Evolutionary conservation across 2,888 invertebrate genomes (phyloP).

Genomic region (Drosophila aldrichi): DNA sequence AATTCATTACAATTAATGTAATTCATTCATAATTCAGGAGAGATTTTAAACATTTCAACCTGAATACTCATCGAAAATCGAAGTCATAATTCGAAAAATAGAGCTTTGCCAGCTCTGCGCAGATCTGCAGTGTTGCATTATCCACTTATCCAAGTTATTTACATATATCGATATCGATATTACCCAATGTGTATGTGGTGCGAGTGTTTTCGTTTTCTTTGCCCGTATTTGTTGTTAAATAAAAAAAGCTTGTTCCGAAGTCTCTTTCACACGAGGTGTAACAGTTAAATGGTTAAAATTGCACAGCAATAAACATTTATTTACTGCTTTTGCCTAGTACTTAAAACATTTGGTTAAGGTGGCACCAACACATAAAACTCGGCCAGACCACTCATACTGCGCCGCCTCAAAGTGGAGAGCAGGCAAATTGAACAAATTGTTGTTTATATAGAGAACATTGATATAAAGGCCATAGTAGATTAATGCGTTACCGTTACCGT

Average conservation of each 20-base stretch:
- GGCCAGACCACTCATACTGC: conserved; percentile 40
- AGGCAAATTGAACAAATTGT: conserved; percentile 33
- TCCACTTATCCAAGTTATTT: conserved; percentile 35
- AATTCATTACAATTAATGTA: no score
- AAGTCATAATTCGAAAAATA: background rate
- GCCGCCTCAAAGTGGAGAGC: conserved; percentile 41
- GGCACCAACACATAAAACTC: conserved; percentile 25
- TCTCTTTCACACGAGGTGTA: background rate
- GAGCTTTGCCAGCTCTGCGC: background rate
- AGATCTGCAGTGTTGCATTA: conserved; percentile 37
- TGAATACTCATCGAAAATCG: background rate
- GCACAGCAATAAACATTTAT: conserved; percentile 12
- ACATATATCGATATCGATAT: conserved; percentile 52
- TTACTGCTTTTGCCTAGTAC: conserved; percentile 9
- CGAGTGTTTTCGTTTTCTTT: conserved; percentile 60
- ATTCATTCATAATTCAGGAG: no score
- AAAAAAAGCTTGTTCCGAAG: conserved; percentile 26
- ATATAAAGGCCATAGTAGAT: conserved; percentile 19
- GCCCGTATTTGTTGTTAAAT: conserved; percentile 44
- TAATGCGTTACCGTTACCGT: conserved; percentile 43
- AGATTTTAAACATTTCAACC: background rate
- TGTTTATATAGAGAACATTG: conserved; percentile 51
- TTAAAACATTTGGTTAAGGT: conserved; percentile 16
- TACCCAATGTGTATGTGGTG: conserved; percentile 61
- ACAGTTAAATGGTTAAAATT: background rate